phyloP scores from a whole-genome alignment of 2,113 vertebrate genomes.

The Lipophrys pholis region DNA sequence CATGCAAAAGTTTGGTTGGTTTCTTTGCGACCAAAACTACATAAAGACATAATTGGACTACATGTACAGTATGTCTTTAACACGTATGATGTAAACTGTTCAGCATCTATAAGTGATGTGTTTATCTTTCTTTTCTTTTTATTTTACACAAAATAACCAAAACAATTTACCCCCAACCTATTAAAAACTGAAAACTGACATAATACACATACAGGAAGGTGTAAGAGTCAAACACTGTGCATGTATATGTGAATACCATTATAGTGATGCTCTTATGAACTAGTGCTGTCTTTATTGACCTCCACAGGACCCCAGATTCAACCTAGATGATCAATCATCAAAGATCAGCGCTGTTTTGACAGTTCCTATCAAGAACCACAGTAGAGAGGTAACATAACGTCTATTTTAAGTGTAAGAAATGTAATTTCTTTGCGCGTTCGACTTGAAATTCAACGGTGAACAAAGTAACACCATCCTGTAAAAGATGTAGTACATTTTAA shows the following conservation, averaged over 20 bases:
- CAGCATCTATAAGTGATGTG: background rate
- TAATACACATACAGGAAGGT: no score
- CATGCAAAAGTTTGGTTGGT: background rate
- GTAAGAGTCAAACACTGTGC: no score
- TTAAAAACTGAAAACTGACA: no score
- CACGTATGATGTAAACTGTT: background rate
- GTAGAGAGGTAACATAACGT: conserved; percentile 84
- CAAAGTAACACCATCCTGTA: background rate
- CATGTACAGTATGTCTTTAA: background rate
- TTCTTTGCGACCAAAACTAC: background rate
- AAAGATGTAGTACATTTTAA: background rate
- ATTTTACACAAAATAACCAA: no score
- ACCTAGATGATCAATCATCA: conserved; percentile 86
- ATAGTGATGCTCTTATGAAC: background rate
- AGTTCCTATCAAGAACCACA: conserved; percentile 91
- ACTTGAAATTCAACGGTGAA: background rate
- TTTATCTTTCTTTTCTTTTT: background rate
- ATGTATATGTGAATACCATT: no score
- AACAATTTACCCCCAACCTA: no score
- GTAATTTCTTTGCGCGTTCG: background rate
- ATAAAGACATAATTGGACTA: background rate
- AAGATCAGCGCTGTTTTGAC: conserved; percentile 89
- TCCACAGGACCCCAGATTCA: conserved; percentile 87
- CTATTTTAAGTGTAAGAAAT: background rate
- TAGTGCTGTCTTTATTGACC: conserved; percentile 7